These are phyloP conservation scores for Ectemnius continuus DNA, from an alignment of 2,888 invertebrate species.

Conservation along the genomic window DNA sequence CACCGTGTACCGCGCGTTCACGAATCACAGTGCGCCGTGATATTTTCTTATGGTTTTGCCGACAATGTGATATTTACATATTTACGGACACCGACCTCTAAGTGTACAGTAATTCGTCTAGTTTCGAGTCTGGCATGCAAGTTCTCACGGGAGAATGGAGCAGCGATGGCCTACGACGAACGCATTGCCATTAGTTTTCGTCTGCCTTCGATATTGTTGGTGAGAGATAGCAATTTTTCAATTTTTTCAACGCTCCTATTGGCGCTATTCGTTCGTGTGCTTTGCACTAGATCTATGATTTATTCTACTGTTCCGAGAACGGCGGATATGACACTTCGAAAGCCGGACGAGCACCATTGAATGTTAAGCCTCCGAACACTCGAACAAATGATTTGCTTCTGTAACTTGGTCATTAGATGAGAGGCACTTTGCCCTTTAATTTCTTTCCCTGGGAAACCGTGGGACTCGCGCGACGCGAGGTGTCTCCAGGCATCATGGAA, in stretches of 20 bases:
- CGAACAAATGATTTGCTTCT: too few relatives aligned
- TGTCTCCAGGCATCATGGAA: conserved; percentile 68
- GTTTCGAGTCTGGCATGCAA: conserved; percentile 20
- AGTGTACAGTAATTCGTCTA: conserved; percentile 47
- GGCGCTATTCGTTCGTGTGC: too few relatives aligned
- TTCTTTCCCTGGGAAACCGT: too few relatives aligned
- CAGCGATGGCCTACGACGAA: not conserved
- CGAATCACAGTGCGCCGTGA: conserved; percentile 45
- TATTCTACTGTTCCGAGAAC: too few relatives aligned
- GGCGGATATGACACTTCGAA: too few relatives aligned
- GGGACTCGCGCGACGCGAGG: conserved; percentile 7
- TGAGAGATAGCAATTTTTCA: not conserved
- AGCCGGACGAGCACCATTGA: too few relatives aligned
- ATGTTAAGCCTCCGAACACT: too few relatives aligned
- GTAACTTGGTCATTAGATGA: too few relatives aligned
- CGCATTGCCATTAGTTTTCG: not conserved
- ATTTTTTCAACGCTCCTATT: too few relatives aligned
- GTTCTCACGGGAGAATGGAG: too few relatives aligned
- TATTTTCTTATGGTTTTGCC: conserved; percentile 56
- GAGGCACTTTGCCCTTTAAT: too few relatives aligned
- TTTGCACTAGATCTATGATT: too few relatives aligned
- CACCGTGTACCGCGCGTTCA: conserved; percentile 13
- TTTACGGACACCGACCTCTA: conserved; percentile 43
- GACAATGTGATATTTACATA: conserved; percentile 39
- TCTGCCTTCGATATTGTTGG: not conserved